phyloP scores from a whole-genome alignment of 2,797 vertebrate genomes.

The Holocentrus rufus region DNA sequence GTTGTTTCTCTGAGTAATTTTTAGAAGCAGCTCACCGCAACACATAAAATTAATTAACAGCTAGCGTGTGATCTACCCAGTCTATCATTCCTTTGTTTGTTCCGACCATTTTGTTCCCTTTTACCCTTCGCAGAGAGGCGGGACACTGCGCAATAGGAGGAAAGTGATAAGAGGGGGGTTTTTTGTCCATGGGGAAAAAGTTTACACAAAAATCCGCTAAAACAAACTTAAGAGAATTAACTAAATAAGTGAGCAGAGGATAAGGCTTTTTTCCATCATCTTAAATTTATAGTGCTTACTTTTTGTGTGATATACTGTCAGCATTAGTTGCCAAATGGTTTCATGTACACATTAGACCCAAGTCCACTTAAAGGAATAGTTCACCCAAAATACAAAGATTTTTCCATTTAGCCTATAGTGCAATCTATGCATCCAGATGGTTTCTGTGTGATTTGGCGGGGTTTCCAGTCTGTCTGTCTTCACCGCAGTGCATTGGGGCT shows the following conservation, averaged over 20 bases:
- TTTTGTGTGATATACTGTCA: neutral
- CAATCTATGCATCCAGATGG: too few species aligned
- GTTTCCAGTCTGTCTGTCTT: too few species aligned
- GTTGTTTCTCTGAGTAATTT: conserved; percentile 6
- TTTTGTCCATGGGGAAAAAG: neutral
- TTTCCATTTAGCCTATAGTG: too few species aligned
- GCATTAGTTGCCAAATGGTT: neutral
- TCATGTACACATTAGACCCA: neutral
- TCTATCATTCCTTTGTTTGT: conserved; percentile 15
- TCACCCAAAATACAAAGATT: too few species aligned
- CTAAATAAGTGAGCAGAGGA: neutral
- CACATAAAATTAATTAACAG: neutral
- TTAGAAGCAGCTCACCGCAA: conserved; percentile 26
- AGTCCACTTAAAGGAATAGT: too few species aligned
- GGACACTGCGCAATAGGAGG: neutral
- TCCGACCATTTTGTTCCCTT: conserved; percentile 5
- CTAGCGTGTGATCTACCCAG: neutral
- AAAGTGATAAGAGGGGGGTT: neutral
- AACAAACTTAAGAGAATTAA: neutral
- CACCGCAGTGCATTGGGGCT: too few species aligned
- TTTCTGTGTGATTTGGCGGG: too few species aligned
- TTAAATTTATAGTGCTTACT: neutral
- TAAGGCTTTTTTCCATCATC: neutral
- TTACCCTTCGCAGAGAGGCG: neutral
- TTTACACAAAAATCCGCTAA: neutral